phyloP scores from a whole-genome alignment of 2,888 invertebrate species.

The Leuctra nigra region DNA sequence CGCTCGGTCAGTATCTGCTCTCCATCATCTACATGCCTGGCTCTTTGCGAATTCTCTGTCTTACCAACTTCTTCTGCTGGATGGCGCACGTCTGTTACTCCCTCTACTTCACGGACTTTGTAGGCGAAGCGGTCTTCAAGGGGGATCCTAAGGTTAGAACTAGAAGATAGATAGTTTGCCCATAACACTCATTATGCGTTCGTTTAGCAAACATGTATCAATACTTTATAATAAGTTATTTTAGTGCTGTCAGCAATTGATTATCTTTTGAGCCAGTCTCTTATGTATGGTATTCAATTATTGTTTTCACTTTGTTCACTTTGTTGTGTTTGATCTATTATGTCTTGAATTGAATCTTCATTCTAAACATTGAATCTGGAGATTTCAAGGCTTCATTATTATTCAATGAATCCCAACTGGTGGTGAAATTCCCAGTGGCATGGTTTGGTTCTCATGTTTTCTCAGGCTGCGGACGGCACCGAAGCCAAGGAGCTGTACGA shows the following conservation, averaged over 20 bases:
- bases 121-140: slow-evolving; percentile 83
- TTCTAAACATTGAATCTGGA: too few relatives aligned
- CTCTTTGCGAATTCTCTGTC: slow-evolving; percentile 76
- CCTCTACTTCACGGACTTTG: slow-evolving; percentile 93
- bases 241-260: too few relatives aligned
- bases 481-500: slow-evolving; percentile 65
- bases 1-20: slow-evolving; percentile 69
- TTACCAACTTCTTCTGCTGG: slow-evolving; percentile 96
- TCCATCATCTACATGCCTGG: slow-evolving; percentile 90
- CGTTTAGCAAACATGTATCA: not conserved
- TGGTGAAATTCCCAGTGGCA: too few relatives aligned
- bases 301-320: too few relatives aligned
- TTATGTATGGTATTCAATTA: too few relatives aligned
- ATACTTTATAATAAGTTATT: not conserved
- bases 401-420: too few relatives aligned
- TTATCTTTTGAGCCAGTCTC: too few relatives aligned
- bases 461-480: slow-evolving; percentile 63
- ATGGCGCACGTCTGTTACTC: slow-evolving; percentile 98
- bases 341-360: too few relatives aligned
- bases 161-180: not conserved
- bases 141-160: slow-evolving; percentile 75
- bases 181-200: not conserved
- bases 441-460: slow-evolving; percentile 30
- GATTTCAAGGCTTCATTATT: too few relatives aligned
- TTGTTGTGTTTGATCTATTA: too few relatives aligned